Conservation (phyloP, 1,140 invertebrate genomes). For the Microplitis demolitor region DNA sequence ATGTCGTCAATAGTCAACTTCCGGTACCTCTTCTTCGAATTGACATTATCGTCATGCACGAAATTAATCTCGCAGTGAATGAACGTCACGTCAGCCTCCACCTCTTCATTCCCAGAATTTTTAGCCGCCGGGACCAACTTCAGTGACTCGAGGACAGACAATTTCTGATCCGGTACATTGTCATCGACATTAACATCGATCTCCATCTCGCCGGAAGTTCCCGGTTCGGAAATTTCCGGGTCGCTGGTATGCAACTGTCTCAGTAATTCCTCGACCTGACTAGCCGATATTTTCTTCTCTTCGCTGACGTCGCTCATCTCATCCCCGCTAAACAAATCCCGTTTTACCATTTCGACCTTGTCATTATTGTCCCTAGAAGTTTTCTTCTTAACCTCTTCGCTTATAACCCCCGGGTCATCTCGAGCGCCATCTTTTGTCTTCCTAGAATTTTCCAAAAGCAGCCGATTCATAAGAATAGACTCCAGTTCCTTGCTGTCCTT, state of each 20-base stretch:
- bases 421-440: neutral
- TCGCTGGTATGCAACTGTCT: neutral
- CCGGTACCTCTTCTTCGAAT: constrained; percentile 38
- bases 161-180: constrained; percentile 27
- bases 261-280: constrained; percentile 22
- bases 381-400: neutral
- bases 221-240: too few species aligned
- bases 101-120: constrained; percentile 1
- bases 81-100: too few species aligned
- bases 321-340: constrained; percentile 57
- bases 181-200: too few species aligned
- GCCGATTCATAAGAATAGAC: too few species aligned
- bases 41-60: constrained; percentile 45
- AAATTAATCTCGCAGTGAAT: constrained; percentile 36
- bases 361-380: constrained; percentile 6
- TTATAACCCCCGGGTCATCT: neutral
- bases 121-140: constrained; percentile 52
- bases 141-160: constrained; percentile 52
- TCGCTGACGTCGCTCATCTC: constrained; percentile 43
- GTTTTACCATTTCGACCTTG: constrained; percentile 49
- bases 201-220: too few species aligned
- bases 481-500: too few species aligned
- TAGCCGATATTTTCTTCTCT: constrained; percentile 23
- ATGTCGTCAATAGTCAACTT: too few species aligned
- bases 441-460: too few species aligned